These are phyloP conservation scores for Tethya wilhelma DNA, from an alignment of 37 sponge, comb jelly and placozoan species.

Conservation along the genomic window DNA sequence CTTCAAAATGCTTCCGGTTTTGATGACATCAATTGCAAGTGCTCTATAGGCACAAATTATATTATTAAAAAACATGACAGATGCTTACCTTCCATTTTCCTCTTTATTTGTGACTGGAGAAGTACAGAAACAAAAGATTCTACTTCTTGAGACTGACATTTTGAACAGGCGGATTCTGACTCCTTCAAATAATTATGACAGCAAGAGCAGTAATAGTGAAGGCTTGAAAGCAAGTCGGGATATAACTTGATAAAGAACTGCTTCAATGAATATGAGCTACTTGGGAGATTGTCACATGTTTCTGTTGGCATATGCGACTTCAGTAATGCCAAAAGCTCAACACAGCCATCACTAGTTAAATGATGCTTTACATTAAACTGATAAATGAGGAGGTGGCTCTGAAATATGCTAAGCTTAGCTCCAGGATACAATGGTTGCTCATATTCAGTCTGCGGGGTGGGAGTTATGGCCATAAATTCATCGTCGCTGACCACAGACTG, in stretches of 20 bases:
- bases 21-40: too few species aligned
- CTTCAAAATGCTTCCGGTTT: too few species aligned
- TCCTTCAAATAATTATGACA: neutral
- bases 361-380: neutral
- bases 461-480: neutral
- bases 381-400: neutral
- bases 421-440: conserved; percentile 1
- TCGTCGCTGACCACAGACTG: neutral
- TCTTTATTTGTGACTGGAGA: neutral
- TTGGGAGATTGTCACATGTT: neutral
- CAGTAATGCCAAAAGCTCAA: neutral
- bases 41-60: too few species aligned
- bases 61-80: too few species aligned
- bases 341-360: neutral
- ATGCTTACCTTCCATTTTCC: conserved; percentile 3
- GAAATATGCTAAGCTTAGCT: neutral
- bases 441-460: neutral
- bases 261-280: neutral
- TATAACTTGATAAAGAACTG: neutral
- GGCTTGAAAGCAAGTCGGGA: neutral
- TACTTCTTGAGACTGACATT: too few species aligned
- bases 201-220: neutral
- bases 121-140: neutral
- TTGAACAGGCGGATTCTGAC: neutral
- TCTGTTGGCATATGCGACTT: neutral